Conservation (phyloP, 2,113 vertebrate genomes). For the Aix galericulata region DNA sequence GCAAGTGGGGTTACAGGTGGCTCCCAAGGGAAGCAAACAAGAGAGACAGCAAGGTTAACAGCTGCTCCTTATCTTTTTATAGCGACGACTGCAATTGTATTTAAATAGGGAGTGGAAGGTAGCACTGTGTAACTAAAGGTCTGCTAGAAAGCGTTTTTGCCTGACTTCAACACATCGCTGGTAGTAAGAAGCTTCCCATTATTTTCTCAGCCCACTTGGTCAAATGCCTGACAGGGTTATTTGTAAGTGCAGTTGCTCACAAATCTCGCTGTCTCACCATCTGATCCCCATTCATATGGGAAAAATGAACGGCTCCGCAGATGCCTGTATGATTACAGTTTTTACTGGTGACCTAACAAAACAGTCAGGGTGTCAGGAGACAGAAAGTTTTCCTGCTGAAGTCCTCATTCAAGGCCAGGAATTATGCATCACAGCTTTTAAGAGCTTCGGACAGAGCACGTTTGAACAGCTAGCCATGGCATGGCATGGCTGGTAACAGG, state of each 20-base stretch:
- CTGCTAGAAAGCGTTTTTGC: neutral
- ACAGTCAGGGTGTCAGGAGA: neutral
- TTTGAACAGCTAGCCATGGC: neutral
- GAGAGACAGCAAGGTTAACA: neutral
- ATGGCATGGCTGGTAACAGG: neutral
- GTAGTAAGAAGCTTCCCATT: neutral
- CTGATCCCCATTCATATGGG: neutral
- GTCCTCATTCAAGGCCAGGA: neutral
- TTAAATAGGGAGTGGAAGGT: neutral
- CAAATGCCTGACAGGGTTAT: neutral
- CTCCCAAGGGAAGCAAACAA: neutral
- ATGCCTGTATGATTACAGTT: neutral
- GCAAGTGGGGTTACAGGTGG: neutral
- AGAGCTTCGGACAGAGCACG: rapidly evolving
- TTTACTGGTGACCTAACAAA: neutral
- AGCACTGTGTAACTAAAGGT: neutral
- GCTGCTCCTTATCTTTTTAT: neutral
- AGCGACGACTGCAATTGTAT: neutral
- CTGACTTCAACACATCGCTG: neutral
- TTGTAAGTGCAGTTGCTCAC: neutral
- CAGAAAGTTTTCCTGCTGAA: neutral
- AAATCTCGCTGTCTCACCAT: neutral
- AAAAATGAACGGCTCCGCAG: slow-evolving; percentile 28
- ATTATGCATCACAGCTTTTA: neutral
- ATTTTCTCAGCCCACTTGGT: neutral